Conservation (phyloP, 2,797 vertebrate genomes). For the Eulemur mongoz region DNA sequence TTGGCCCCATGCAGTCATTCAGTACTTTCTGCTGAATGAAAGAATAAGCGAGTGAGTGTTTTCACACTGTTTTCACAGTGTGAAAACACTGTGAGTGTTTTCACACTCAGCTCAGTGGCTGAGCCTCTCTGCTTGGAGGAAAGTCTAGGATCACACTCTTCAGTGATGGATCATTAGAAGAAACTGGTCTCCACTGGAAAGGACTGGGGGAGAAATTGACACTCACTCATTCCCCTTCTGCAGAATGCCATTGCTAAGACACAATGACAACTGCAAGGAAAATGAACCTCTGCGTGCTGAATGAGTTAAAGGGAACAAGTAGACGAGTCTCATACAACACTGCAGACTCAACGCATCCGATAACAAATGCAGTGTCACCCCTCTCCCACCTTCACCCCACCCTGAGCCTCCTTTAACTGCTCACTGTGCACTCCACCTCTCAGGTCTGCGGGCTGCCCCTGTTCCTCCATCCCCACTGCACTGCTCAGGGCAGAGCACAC, state of each 20-base stretch:
- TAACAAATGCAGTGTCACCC: neutral
- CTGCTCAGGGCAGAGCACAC: neutral
- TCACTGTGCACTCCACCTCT: neutral
- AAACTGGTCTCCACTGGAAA: neutral
- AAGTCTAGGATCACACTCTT: neutral
- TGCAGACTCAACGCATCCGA: neutral
- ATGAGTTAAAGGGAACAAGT: neutral
- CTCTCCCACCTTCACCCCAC: rapidly evolving
- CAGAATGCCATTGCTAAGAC: neutral
- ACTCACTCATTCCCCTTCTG: neutral
- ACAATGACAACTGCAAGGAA: neutral
- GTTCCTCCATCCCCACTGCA: neutral
- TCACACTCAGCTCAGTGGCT: neutral
- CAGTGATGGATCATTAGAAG: neutral
- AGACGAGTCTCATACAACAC: neutral
- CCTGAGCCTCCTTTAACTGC: neutral
- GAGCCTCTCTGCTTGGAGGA: neutral
- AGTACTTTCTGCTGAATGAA: neutral
- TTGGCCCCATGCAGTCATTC: neutral
- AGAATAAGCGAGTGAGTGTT: neutral
- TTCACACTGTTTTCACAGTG: too few species aligned
- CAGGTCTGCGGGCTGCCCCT: neutral
- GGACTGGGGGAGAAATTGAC: neutral
- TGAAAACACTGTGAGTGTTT: neutral
- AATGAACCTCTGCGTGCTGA: neutral